A percentile compares a stretch with the other conserved stretches of the same genome.
phyloP scores from a whole-genome alignment of 1,140 invertebrate genomes.

The Cherax destructor region DNA sequence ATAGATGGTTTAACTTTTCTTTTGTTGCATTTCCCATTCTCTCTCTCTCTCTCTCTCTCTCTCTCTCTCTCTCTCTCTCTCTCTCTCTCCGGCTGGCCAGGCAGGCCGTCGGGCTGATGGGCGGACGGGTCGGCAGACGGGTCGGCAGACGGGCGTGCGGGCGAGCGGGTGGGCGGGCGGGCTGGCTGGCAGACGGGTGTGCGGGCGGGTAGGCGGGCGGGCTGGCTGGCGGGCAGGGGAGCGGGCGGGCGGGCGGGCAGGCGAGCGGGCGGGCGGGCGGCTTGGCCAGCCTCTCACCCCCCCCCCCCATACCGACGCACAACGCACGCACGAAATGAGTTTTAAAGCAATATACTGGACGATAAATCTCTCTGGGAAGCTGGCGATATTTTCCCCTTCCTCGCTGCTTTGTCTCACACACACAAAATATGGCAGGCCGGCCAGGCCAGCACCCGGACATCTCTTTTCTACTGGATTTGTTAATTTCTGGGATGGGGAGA shows the following conservation, averaged over 20 bases:
- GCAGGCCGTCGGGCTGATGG: no score
- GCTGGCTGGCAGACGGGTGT: no score
- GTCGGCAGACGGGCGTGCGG: not conserved
- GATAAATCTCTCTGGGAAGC: constrained; percentile 45
- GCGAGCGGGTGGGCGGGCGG: no score
- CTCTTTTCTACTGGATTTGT: constrained; percentile 48
- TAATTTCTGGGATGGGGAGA: not conserved
- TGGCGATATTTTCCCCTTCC: constrained; percentile 58
- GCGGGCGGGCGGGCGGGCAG: not conserved
- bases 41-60: constrained; percentile 26
- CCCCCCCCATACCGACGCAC: constrained; percentile 22
- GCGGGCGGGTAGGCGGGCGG: no score
- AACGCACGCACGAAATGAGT: constrained; percentile 65
- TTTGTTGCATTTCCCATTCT: not conserved
- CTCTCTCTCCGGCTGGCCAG: no score
- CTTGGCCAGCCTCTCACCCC: not conserved
- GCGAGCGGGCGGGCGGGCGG: no score
- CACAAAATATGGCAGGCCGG: constrained; percentile 50
- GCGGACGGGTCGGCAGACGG: no score
- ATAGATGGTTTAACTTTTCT: not conserved
- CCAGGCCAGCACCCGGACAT: constrained; percentile 20
- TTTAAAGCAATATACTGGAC: constrained; percentile 64
- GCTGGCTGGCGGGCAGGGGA: no score
- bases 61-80: constrained; percentile 13
- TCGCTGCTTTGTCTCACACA: constrained; percentile 55